Evolutionary conservation across 2,113 vertebrate genomes (phyloP).

Genomic region (Albula glossodonta): DNA sequence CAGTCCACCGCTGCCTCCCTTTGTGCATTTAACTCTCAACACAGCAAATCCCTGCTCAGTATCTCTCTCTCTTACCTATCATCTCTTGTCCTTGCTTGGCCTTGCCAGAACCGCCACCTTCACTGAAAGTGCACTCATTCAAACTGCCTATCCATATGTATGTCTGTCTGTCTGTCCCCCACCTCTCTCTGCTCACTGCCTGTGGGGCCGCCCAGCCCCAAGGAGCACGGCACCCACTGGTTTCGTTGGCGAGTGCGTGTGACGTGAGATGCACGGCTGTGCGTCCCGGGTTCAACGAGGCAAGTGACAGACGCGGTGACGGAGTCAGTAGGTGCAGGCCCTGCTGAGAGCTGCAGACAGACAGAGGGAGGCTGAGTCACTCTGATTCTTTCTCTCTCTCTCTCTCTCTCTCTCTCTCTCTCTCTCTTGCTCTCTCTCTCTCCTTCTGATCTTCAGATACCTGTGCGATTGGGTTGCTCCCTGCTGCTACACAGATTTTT

Average conservation of each 20-base stretch:
- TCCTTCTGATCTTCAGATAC: slow-evolving; percentile 5
- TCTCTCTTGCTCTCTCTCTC: background rate
- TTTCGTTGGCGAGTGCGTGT: background rate
- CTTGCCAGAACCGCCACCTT: background rate
- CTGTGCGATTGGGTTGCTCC: slow-evolving; percentile 11
- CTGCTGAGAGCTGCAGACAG: background rate
- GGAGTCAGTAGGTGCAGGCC: background rate
- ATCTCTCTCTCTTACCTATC: background rate
- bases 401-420: background rate
- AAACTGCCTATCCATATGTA: no score
- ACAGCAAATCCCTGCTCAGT: background rate
- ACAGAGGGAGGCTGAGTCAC: slow-evolving; percentile 23
- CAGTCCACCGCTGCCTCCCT: background rate
- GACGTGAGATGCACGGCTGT: background rate
- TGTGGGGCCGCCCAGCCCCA: no score
- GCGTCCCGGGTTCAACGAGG: background rate
- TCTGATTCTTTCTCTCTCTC: background rate
- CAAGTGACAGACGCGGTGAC: background rate
- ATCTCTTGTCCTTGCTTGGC: background rate
- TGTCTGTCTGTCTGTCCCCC: no score
- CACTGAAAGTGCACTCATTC: no score
- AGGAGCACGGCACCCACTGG: no score
- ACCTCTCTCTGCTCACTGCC: no score
- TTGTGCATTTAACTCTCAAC: no score
- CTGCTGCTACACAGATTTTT: slow-evolving; percentile 14